Conservation (phyloP, 2,113 vertebrate species). For the Rhineura floridana region DNA sequence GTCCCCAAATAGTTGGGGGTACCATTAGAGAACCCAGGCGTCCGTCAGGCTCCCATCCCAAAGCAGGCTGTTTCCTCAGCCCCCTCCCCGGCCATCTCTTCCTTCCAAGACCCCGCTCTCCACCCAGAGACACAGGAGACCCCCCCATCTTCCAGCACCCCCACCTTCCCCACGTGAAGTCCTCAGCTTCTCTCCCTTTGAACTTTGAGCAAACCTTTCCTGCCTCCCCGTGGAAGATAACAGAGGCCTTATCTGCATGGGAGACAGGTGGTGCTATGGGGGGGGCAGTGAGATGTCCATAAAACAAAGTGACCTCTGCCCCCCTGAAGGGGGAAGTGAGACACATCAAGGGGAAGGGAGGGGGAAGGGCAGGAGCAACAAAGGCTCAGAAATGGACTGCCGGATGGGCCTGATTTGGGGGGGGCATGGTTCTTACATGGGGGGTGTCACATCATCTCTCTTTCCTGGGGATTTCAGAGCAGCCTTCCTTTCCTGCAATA, state of each 20-base stretch:
- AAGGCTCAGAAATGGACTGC: neutral
- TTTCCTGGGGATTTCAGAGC: neutral
- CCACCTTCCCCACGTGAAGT: no score
- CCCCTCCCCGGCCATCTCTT: rapidly evolving
- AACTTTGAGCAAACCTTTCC: neutral
- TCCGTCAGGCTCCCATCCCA: neutral
- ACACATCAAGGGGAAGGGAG: neutral
- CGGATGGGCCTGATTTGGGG: neutral
- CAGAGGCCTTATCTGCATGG: neutral
- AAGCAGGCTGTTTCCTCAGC: neutral
- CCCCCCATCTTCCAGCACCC: neutral
- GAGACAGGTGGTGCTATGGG: neutral
- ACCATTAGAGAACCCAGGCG: no score
- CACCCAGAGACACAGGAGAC: neutral
- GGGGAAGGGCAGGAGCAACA: no score
- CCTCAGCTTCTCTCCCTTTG: neutral
- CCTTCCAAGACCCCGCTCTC: neutral
- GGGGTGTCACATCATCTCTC: neutral
- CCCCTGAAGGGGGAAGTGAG: neutral
- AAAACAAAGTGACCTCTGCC: neutral
- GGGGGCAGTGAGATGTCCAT: neutral
- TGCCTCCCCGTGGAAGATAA: neutral
- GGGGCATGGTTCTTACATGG: neutral
- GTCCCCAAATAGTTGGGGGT: no score
- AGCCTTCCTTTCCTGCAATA: neutral